Conservation (phyloP, 2,888 invertebrate species). For the Nephrotoma guestfalica region DNA sequence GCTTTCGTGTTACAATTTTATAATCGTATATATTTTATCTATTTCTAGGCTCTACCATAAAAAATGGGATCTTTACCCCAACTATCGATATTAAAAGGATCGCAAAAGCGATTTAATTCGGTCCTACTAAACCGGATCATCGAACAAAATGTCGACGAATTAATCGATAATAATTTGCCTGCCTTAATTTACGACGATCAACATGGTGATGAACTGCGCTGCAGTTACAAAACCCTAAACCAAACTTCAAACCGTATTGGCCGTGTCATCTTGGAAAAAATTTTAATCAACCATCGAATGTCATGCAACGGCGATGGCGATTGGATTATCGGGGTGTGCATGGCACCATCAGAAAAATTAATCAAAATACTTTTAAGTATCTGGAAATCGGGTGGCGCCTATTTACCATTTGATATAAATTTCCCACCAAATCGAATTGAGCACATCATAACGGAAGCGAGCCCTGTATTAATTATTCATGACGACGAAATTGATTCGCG, state of each 20-base stretch:
- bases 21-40: neutral
- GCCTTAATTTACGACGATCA: constrained; percentile 49
- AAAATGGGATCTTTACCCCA: constrained; percentile 63
- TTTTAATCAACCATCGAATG: constrained; percentile 19
- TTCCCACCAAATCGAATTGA: constrained; percentile 55
- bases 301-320: constrained; percentile 49
- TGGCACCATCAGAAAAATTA: constrained; percentile 58
- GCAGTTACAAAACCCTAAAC: constrained; percentile 31
- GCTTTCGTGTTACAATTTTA: too few relatives aligned
- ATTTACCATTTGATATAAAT: constrained; percentile 64
- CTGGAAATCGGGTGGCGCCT: constrained; percentile 72
- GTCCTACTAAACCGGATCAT: constrained; percentile 42
- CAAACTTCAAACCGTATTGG: constrained; percentile 34
- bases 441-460: constrained; percentile 61
- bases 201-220: constrained; percentile 10
- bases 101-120: constrained; percentile 36
- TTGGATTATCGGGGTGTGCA: constrained; percentile 60
- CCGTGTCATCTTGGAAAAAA: constrained; percentile 23
- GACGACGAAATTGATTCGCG: constrained; percentile 35
- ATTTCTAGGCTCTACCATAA: neutral
- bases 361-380: constrained; percentile 54
- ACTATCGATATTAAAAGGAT: constrained; percentile 52
- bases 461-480: constrained; percentile 47
- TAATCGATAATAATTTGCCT: constrained; percentile 32
- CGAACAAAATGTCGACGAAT: constrained; percentile 37